Conservation (phyloP, 1,140 invertebrate species). For the Lycorma delicatula region DNA sequence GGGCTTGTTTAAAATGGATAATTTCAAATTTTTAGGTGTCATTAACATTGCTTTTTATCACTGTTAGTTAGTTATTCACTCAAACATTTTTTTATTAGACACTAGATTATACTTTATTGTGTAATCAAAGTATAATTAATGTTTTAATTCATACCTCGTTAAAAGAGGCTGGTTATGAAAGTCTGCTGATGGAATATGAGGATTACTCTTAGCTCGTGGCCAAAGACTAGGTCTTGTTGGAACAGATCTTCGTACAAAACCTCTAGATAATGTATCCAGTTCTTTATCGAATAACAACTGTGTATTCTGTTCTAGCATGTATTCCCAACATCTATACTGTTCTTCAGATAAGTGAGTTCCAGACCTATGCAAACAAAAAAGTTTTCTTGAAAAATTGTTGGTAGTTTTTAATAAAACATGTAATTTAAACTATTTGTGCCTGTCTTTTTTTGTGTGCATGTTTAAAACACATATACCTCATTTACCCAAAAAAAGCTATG, state of each 20-base stretch:
- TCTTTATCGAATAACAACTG: slow-evolving; percentile 81
- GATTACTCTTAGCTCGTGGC: slow-evolving; percentile 25
- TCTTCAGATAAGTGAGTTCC: slow-evolving; percentile 59
- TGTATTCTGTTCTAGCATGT: slow-evolving; percentile 85
- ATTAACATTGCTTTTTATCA: too few relatives aligned
- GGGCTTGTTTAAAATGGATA: too few relatives aligned
- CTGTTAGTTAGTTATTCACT: too few relatives aligned
- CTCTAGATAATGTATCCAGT: slow-evolving; percentile 64
- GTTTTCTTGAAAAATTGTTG: background rate
- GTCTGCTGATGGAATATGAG: slow-evolving; percentile 22
- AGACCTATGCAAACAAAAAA: slow-evolving; percentile 20
- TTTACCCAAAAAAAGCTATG: too few relatives aligned
- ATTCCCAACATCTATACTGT: slow-evolving; percentile 87
- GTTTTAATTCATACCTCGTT: slow-evolving; percentile 22
- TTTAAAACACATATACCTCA: too few relatives aligned
- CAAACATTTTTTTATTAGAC: too few relatives aligned
- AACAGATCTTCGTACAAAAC: slow-evolving; percentile 40
- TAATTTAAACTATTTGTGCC: too few relatives aligned
- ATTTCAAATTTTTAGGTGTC: too few relatives aligned
- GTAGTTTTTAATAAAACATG: too few relatives aligned
- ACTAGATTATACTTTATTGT: too few relatives aligned
- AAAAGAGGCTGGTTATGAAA: slow-evolving; percentile 18
- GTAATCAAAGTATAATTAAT: too few relatives aligned
- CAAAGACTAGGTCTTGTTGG: slow-evolving; percentile 24
- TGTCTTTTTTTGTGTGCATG: too few relatives aligned